A percentile compares a stretch with the other conserved stretches of the same genome.
Conservation (phyloP, 92 coral and sea anemone genomes). For the Epizoanthus illoricatus region DNA sequence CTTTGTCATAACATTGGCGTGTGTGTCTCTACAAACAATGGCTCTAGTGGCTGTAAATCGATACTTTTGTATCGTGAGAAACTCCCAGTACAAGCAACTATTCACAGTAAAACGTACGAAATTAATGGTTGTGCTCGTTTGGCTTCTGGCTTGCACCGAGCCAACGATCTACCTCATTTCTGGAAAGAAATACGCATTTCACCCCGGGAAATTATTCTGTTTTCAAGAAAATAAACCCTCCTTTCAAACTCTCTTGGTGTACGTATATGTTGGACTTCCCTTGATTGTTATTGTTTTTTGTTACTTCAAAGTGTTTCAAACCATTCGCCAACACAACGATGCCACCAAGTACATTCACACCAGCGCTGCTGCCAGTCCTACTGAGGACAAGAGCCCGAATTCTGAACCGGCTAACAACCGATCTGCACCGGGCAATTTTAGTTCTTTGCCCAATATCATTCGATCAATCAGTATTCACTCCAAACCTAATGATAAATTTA, state of each 20-base stretch:
- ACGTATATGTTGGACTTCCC: conserved; percentile 51
- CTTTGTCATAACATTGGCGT: conserved; percentile 59
- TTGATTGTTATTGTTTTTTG: conserved; percentile 45
- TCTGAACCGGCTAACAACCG: background rate
- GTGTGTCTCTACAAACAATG: conserved; percentile 61
- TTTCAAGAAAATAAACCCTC: conserved; percentile 58
- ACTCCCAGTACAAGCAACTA: conserved; percentile 41
- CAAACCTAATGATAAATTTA: conserved; percentile 19
- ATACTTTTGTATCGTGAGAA: conserved; percentile 64
- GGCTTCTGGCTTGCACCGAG: conserved; percentile 60
- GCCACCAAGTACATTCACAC: conserved; percentile 17
- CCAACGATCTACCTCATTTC: conserved; percentile 67
- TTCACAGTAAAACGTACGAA: conserved; percentile 55
- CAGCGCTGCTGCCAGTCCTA: conserved; percentile 7
- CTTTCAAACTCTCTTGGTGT: conserved; percentile 42
- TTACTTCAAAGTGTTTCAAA: conserved; percentile 56
- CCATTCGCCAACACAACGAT: conserved; percentile 48
- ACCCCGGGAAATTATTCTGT: conserved; percentile 70
- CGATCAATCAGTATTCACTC: conserved; percentile 21
- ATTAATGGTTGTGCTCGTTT: conserved; percentile 41
- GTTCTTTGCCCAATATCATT: conserved; percentile 24
- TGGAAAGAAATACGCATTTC: conserved; percentile 60
- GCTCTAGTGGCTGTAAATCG: conserved; percentile 71
- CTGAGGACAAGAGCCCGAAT: conserved; percentile 1
- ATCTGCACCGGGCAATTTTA: background rate